Conservation (phyloP, 2,797 vertebrate genomes). For the Urosaurus nigricauda region DNA sequence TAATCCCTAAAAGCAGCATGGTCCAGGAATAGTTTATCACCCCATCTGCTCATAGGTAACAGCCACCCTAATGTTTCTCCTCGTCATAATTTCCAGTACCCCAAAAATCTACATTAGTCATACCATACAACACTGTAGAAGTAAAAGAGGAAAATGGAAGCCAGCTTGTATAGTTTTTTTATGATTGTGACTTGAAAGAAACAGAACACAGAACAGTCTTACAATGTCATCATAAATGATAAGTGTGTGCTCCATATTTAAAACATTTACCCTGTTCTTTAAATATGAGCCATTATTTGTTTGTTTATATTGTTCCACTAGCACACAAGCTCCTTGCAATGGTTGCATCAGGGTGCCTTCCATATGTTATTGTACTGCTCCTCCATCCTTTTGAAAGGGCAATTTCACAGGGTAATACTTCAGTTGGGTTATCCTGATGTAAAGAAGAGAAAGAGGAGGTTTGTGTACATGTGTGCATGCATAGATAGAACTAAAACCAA, state of each 20-base stretch:
- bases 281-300: conserved; percentile 17
- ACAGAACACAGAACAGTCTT: background rate
- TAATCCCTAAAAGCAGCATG: too few species aligned
- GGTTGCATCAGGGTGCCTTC: conserved; percentile 28
- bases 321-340: background rate
- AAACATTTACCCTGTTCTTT: background rate
- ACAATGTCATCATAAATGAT: background rate
- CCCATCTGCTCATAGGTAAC: background rate
- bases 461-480: conserved; percentile 51
- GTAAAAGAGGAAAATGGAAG: background rate
- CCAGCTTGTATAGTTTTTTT: background rate
- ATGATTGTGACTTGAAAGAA: background rate
- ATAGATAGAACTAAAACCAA: conserved; percentile 66
- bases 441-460: conserved; percentile 55
- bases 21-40: too few species aligned
- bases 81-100: background rate
- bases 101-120: too few species aligned
- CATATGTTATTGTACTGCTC: background rate
- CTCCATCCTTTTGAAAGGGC: background rate
- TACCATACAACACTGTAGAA: background rate
- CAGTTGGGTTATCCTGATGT: conserved; percentile 47
- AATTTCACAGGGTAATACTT: background rate
- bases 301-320: background rate
- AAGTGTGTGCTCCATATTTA: background rate
- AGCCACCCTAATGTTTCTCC: background rate